These are phyloP conservation scores for Sorex araneus DNA, from an alignment of 2,113 vertebrate species.

Conservation along the genomic window DNA sequence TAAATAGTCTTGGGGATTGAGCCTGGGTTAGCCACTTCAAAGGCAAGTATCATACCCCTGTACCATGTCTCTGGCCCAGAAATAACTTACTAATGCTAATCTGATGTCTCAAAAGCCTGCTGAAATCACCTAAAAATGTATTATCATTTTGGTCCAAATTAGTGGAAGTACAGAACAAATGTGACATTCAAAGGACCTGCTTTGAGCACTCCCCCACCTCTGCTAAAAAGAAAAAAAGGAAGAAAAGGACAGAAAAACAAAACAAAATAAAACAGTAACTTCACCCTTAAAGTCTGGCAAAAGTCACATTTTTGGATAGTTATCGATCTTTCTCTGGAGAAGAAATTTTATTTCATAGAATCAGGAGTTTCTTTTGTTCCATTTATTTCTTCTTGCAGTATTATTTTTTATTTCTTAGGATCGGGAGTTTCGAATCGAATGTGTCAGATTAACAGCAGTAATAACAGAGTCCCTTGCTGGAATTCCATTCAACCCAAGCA, in stretches of 20 bases:
- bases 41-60: too few species aligned
- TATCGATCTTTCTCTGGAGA: constrained; percentile 51
- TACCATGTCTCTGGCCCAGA: background rate
- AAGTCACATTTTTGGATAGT: constrained; percentile 46
- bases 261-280: background rate
- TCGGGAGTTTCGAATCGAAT: constrained; percentile 60
- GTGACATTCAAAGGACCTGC: constrained; percentile 60
- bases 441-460: constrained; percentile 65
- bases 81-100: constrained; percentile 74
- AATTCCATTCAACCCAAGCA: constrained; percentile 57
- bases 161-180: constrained; percentile 60
- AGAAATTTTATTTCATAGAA: too few species aligned
- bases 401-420: constrained; percentile 59
- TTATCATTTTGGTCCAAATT: constrained; percentile 71
- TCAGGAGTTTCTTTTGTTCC: too few species aligned
- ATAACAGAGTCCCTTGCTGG: constrained; percentile 48
- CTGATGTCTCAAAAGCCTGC: constrained; percentile 54
- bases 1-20: too few species aligned
- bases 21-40: too few species aligned
- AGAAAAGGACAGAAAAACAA: background rate
- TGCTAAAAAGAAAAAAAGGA: background rate
- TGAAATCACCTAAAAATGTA: constrained; percentile 63
- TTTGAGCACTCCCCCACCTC: background rate
- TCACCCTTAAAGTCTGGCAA: constrained; percentile 31
- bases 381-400: too few species aligned